Percentiles rank a stretch among this genome's conserved stretches.
Evolutionary conservation across 2,888 invertebrate genomes (phyloP).

Genomic region (Drosophila anceps): DNA sequence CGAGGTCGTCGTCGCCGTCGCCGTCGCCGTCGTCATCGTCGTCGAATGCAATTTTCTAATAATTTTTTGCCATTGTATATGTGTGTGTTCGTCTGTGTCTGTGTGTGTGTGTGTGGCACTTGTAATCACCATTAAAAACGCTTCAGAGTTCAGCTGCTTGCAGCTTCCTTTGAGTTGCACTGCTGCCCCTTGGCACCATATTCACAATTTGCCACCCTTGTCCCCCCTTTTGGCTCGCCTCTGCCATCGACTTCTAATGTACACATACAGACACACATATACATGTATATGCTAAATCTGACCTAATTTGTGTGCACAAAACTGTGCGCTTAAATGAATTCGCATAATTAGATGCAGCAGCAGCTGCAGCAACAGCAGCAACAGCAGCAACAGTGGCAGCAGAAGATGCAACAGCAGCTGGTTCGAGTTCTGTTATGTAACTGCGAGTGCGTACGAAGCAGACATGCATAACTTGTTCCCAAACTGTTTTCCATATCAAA

Average conservation of each 20-base stretch:
- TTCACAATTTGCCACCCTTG: constrained; percentile 18
- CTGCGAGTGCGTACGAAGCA: constrained; percentile 11
- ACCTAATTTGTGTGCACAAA: constrained; percentile 67
- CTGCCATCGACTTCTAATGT: constrained; percentile 62
- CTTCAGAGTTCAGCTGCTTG: constrained; percentile 60
- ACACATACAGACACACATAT: not conserved
- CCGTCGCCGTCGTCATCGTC: constrained; percentile 53
- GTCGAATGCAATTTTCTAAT: constrained; percentile 78
- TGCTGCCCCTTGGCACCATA: constrained; percentile 55
- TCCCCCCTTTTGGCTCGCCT: not conserved
- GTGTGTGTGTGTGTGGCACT: constrained; percentile 49
- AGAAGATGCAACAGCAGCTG: constrained; percentile 24
- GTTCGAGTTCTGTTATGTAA: constrained; percentile 28
- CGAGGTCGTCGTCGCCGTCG: constrained; percentile 72
- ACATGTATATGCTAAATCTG: constrained; percentile 77
- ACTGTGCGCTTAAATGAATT: constrained; percentile 75
- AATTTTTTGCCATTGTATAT: constrained; percentile 61
- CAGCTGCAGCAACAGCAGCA: constrained; percentile 13
- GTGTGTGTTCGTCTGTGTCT: constrained; percentile 22
- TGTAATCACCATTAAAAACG: constrained; percentile 80
- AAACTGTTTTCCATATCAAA: constrained; percentile 15
- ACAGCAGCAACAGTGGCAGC: constrained; percentile 27
- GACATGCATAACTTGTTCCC: not conserved
- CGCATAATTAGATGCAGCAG: constrained; percentile 77
- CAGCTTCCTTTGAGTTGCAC: constrained; percentile 69